Evolutionary conservation across 2,797 vertebrate species (phyloP).

Genomic region (Cetoscarus ocellatus): DNA sequence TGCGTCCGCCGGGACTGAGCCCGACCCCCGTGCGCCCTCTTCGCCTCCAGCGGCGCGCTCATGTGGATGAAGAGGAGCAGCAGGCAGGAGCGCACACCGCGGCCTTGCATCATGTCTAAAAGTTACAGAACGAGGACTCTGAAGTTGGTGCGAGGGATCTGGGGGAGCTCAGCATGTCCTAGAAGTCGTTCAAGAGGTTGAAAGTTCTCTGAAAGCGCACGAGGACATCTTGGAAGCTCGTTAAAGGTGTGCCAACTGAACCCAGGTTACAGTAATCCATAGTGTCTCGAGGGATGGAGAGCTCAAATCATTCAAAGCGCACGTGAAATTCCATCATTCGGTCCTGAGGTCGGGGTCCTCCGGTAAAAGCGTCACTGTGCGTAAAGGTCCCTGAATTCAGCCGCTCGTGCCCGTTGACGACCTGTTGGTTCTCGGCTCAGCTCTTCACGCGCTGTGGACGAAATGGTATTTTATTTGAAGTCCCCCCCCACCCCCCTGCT

Average conservation of each 20-base stretch:
- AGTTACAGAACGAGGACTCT: constrained; percentile 12
- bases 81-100: constrained; percentile 63
- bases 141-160: not conserved
- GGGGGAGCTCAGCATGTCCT: constrained; percentile 38
- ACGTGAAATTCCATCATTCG: not conserved
- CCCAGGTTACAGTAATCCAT: constrained; percentile 52
- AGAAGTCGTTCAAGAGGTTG: constrained; percentile 16
- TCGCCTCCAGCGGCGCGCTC: constrained; percentile 79
- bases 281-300: not conserved
- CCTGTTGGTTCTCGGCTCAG: constrained; percentile 36
- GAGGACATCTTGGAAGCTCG: constrained; percentile 17
- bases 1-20: constrained; percentile 77
- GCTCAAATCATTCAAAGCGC: constrained; percentile 11
- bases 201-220: constrained; percentile 30
- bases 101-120: constrained; percentile 58
- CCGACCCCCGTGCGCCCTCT: constrained; percentile 75
- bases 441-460: constrained; percentile 37
- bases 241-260: constrained; percentile 15
- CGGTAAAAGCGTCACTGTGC: constrained; percentile 21
- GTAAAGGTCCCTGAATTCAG: constrained; percentile 11
- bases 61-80: constrained; percentile 85
- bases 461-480: constrained; percentile 70
- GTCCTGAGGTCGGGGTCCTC: not conserved
- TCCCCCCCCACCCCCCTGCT: constrained; percentile 4
- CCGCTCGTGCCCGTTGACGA: not conserved